Conservation (phyloP, 2,797 vertebrate species). For the Brachyrhaphis roseni region DNA sequence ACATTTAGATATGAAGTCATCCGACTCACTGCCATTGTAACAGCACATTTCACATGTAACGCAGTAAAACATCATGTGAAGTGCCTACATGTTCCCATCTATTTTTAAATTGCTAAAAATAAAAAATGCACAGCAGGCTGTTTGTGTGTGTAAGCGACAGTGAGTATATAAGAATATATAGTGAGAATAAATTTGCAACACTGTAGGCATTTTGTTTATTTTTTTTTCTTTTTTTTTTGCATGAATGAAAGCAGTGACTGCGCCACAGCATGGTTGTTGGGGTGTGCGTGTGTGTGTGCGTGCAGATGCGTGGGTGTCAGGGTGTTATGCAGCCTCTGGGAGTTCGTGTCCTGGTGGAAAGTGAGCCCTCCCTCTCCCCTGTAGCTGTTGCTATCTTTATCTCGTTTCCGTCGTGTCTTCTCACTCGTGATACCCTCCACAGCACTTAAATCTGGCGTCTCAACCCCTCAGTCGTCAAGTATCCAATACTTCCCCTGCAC, state of each 20-base stretch:
- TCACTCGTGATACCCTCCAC: slow-evolving; percentile 71
- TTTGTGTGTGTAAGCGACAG: background rate
- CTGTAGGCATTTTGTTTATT: background rate
- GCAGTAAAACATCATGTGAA: background rate
- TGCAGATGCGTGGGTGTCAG: slow-evolving; percentile 19
- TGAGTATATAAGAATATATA: background rate
- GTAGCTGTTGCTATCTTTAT: slow-evolving; percentile 77
- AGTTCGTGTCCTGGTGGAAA: slow-evolving; percentile 65
- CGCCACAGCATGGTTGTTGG: background rate
- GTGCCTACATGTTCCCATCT: slow-evolving; percentile 5
- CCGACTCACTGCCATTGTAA: background rate
- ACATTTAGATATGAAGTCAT: background rate
- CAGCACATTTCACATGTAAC: background rate
- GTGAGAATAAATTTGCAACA: background rate
- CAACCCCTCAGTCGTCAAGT: slow-evolving; percentile 75
- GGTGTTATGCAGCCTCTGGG: slow-evolving; percentile 55
- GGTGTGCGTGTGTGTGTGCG: slow-evolving; percentile 18
- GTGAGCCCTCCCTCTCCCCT: slow-evolving; percentile 42
- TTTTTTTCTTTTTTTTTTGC: too few relatives aligned
- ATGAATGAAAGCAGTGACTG: too few relatives aligned
- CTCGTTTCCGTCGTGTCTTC: slow-evolving; percentile 69
- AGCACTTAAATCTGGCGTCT: slow-evolving; percentile 75
- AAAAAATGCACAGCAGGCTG: slow-evolving; percentile 1
- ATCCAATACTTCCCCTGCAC: slow-evolving; percentile 67
- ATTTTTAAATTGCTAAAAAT: background rate